A percentile compares a stretch with the other conserved stretches of the same genome.
These are phyloP conservation scores for Meloidogyne hapla DNA, from an alignment of 1,140 invertebrate species.

Conservation along the genomic window DNA sequence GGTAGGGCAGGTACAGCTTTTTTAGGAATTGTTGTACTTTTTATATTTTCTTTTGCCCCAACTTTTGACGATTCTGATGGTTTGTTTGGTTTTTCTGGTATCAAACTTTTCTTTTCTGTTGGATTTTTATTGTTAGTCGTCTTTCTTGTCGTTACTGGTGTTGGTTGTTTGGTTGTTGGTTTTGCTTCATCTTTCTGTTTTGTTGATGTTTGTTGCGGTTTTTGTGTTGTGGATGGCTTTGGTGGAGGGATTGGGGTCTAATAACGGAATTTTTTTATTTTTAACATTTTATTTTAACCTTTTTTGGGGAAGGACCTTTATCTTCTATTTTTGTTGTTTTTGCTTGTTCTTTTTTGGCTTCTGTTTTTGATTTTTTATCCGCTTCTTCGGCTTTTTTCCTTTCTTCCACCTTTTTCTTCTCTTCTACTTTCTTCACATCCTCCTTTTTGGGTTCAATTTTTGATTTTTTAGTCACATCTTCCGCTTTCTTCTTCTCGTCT, in stretches of 20 bases:
- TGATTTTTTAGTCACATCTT: slow-evolving; percentile 2
- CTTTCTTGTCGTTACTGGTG: not conserved
- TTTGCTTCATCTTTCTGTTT: slow-evolving; percentile 7
- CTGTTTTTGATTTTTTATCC: not conserved
- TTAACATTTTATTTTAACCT: too few relatives aligned
- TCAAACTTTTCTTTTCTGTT: not conserved
- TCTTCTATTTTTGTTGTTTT: not conserved
- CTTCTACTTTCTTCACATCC: not conserved
- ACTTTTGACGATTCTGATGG: not conserved
- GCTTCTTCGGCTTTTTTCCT: not conserved
- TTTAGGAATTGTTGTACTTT: not conserved
- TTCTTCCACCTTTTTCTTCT: slow-evolving; percentile 15
- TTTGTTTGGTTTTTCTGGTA: not conserved
- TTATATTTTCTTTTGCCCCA: not conserved
- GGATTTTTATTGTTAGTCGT: not conserved
- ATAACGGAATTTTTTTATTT: too few relatives aligned
- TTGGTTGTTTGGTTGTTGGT: not conserved
- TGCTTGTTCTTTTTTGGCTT: not conserved
- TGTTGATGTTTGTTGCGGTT: too few relatives aligned
- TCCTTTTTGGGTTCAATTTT: slow-evolving; percentile 22
- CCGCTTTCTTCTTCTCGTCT: slow-evolving; percentile 1
- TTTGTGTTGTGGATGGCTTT: not conserved
- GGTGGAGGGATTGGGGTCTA: not conserved
- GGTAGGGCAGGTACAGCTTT: not conserved
- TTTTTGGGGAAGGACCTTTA: too few relatives aligned